Percentiles rank a stretch among this genome's conserved stretches.
Conservation (phyloP, 2,797 vertebrate genomes). For the Falco columbarius region DNA sequence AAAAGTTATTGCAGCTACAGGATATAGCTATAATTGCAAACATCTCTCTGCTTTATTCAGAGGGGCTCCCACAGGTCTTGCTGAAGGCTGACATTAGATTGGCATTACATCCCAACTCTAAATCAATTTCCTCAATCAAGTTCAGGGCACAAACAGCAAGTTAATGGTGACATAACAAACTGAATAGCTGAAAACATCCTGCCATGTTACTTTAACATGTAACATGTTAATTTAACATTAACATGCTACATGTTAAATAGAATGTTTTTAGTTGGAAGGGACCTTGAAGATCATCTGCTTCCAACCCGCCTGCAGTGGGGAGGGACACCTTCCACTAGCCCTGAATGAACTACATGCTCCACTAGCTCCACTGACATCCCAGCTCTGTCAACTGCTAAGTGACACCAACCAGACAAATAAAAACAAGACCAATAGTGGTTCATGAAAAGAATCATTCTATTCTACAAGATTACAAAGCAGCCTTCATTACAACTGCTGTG, state of each 20-base stretch:
- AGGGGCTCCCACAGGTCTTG: neutral
- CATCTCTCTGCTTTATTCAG: neutral
- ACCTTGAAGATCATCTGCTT: too few species aligned
- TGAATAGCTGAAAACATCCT: neutral
- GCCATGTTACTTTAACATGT: neutral
- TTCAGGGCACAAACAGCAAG: neutral
- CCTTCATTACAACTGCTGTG: neutral
- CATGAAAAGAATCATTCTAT: neutral
- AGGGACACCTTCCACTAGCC: too few species aligned
- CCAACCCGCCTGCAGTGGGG: too few species aligned
- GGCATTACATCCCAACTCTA: neutral
- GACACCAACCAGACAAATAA: neutral
- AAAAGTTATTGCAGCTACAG: neutral
- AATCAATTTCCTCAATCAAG: neutral
- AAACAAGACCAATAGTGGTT: neutral
- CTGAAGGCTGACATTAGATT: neutral
- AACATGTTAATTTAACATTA: too few species aligned
- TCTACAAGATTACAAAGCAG: neutral
- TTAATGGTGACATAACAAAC: neutral
- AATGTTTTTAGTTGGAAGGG: too few species aligned
- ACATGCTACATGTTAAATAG: neutral
- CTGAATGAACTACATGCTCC: fast-evolving
- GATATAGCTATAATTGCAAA: neutral
- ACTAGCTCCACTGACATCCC: neutral
- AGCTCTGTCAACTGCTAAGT: neutral